These are phyloP conservation scores for Callipepla californica DNA, from an alignment of 2,113 vertebrate genomes.

Conservation along the genomic window DNA sequence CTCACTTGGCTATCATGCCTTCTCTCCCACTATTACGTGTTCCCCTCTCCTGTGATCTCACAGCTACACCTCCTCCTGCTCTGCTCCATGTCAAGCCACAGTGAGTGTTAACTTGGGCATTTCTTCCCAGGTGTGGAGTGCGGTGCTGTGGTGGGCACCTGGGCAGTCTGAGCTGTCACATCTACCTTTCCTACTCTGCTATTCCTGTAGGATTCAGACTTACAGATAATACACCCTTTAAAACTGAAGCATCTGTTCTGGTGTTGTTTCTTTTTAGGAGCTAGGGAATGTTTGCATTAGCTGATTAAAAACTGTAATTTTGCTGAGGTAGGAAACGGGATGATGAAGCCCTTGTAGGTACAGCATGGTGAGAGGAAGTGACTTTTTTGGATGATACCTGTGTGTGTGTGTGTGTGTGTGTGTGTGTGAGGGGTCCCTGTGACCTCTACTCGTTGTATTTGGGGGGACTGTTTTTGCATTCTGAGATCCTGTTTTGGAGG, in stretches of 20 bases:
- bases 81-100: background rate
- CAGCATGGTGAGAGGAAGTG: background rate
- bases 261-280: background rate
- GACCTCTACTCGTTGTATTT: background rate
- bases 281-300: slow-evolving; percentile 32
- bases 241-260: slow-evolving; percentile 1
- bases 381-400: background rate
- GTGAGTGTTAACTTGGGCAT: background rate
- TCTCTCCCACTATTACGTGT: background rate
- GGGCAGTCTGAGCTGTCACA: background rate
- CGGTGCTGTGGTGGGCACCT: background rate
- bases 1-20: background rate
- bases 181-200: background rate
- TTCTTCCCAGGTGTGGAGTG: background rate
- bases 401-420: background rate
- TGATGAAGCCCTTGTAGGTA: slow-evolving; percentile 3
- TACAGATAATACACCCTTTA: background rate
- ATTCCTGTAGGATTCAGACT: background rate
- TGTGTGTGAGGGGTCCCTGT: background rate
- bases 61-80: background rate
- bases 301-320: slow-evolving; percentile 34
- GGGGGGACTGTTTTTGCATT: background rate
- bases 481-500: background rate
- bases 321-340: background rate
- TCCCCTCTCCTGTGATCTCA: background rate